Evolutionary conservation across 2,113 vertebrate species (phyloP), one percentile per base, ranked within the genome.

Genomic region (Hirundichthys speculiger): DNA sequence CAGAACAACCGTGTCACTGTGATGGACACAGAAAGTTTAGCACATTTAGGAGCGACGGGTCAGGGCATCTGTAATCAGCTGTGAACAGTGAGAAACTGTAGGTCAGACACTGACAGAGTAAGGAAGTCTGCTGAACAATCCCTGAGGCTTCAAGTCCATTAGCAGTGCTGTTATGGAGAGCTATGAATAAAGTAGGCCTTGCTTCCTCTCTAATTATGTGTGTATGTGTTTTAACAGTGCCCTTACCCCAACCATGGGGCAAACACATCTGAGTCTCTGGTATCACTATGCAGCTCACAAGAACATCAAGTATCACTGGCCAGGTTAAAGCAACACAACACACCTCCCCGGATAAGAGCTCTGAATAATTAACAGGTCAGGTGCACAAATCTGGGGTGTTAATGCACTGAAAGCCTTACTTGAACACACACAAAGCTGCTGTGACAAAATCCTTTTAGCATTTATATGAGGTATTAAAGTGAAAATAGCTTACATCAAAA

Each of bases 321-420:
- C 42, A 38, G 51, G 51, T 55, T 68, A 68, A 54, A 73, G 57
- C 62, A 79, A 76, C 71, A 73, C 52, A 56, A 69, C 69, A 63
- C 57, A 61, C 45, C 25, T 66, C 41, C 34, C 11, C 13, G 42
- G 30, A 62, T 40, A 25, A 39, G 13, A 18, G 12, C 30, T 39
- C 2, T 81, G 61, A 76, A 84, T 81, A 71, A 84, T 72, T 71
- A 58, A 81, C 39, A 49, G 14, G 4, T 6, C 25, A n/a, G 20
- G 6, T 40, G 19, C 53, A 25, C n/a, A 18, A 27, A 3, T 4
- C 25, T 6, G 6, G 3, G 6, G 25, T 27, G 25, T 27, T 27
- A 27, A 27, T 27, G 3, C 14, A n/a, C 27, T 0, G 5, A 19
- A 18, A 9, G 20, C 24, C 50, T 19, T 41, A 42, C 13, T 18